These are phyloP conservation scores for Anarsia innoxiella DNA, from an alignment of 2,888 invertebrate genomes.

Conservation along the genomic window DNA sequence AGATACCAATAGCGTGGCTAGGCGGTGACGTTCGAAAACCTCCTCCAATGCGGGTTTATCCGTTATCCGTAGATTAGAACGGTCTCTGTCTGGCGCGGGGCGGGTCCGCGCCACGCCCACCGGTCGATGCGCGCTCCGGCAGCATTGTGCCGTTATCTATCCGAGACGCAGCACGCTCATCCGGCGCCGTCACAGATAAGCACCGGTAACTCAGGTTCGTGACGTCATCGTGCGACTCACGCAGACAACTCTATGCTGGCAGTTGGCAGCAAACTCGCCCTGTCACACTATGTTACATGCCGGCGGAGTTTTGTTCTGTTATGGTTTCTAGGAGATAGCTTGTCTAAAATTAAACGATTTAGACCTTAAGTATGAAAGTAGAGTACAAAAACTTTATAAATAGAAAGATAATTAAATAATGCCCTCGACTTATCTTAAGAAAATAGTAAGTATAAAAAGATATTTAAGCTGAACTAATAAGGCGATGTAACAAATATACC, in stretches of 20 bases:
- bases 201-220: constrained; percentile 34
- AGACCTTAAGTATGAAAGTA: no score
- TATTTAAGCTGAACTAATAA: no score
- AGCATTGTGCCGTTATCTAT: constrained; percentile 69
- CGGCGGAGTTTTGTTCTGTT: no score
- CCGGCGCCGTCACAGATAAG: constrained; percentile 61
- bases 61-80: constrained; percentile 71
- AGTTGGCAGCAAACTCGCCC: not conserved
- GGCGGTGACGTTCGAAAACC: constrained; percentile 58
- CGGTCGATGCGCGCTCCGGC: constrained; percentile 24
- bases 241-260: not conserved
- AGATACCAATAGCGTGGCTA: constrained; percentile 64
- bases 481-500: no score
- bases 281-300: no score
- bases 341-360: no score
- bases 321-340: no score
- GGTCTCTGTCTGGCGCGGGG: constrained; percentile 53
- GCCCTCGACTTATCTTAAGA: no score
- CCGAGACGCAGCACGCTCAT: constrained; percentile 56
- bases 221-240: no score
- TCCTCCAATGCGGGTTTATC: constrained; percentile 68
- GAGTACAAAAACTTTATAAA: no score
- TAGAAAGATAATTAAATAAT: no score
- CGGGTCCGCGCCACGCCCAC: constrained; percentile 29
- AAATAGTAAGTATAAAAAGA: no score